Percentiles rank a stretch among this genome's conserved stretches.
These are phyloP conservation scores for Cybosia mesomella DNA, from an alignment of 2,888 invertebrate species.

Conservation along the genomic window DNA sequence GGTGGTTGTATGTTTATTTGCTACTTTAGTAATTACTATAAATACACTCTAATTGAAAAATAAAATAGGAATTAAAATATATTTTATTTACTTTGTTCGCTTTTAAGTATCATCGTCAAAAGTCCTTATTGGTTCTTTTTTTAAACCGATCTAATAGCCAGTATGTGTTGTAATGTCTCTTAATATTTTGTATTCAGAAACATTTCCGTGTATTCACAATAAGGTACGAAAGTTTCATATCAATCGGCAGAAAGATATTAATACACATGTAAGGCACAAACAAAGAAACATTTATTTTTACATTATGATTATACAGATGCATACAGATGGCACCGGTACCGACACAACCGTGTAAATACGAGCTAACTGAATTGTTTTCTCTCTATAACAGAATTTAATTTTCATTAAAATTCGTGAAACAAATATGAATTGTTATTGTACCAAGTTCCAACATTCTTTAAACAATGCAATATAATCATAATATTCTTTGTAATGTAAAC, in stretches of 20 bases:
- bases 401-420: neutral
- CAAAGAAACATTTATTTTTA: neutral
- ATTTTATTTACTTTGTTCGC: neutral
- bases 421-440: constrained; percentile 1
- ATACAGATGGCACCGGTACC: neutral
- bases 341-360: neutral
- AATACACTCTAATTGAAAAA: neutral
- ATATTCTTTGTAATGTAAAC: constrained; percentile 1
- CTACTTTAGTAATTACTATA: neutral
- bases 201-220: neutral
- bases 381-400: neutral
- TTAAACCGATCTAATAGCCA: no score
- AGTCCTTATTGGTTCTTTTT: neutral
- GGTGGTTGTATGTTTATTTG: neutral
- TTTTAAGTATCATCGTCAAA: neutral
- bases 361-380: neutral
- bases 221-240: neutral
- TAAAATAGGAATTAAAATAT: neutral
- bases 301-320: neutral
- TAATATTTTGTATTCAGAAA: neutral
- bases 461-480: constrained; percentile 4
- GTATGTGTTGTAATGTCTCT: neutral
- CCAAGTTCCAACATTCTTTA: neutral
- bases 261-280: neutral
- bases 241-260: neutral